These are phyloP conservation scores for Steromphala cineraria DNA, from an alignment of 2,888 invertebrate genomes.

Conservation along the genomic window DNA sequence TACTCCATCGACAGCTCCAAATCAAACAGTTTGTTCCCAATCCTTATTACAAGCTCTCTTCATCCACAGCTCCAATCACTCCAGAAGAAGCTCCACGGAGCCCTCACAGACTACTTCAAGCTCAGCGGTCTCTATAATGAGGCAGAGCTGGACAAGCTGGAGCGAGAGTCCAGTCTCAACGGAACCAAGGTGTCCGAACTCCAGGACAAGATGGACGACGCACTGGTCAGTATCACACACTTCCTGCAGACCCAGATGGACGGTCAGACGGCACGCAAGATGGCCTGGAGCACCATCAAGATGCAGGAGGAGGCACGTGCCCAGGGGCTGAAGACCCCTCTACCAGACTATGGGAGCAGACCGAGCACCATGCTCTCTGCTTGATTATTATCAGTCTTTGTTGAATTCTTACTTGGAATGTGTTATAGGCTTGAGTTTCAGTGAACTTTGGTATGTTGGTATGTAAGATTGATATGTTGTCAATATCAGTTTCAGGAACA, in stretches of 20 bases:
- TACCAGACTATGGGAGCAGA: not conserved
- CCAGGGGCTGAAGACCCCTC: not conserved
- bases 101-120: slow-evolving; percentile 70
- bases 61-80: slow-evolving; percentile 64
- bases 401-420: no score
- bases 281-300: slow-evolving; percentile 49
- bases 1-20: no score
- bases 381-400: not conserved
- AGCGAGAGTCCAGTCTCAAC: slow-evolving; percentile 59
- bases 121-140: slow-evolving; percentile 68
- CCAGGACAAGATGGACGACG: slow-evolving; percentile 64
- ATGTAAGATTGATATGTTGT: no score
- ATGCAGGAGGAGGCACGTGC: slow-evolving; percentile 37
- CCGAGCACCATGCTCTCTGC: slow-evolving; percentile 3
- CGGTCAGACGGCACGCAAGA: slow-evolving; percentile 51
- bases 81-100: slow-evolving; percentile 68
- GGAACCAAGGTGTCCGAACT: slow-evolving; percentile 55
- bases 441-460: no score
- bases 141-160: slow-evolving; percentile 64
- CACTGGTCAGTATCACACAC: slow-evolving; percentile 64
- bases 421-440: no score
- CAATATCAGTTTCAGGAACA: no score
- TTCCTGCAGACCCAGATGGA: slow-evolving; percentile 68
- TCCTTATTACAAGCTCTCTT: not conserved
- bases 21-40: no score